Evolutionary conservation across 2,888 invertebrate species (phyloP).

Genomic region (Calameuta idolon): DNA sequence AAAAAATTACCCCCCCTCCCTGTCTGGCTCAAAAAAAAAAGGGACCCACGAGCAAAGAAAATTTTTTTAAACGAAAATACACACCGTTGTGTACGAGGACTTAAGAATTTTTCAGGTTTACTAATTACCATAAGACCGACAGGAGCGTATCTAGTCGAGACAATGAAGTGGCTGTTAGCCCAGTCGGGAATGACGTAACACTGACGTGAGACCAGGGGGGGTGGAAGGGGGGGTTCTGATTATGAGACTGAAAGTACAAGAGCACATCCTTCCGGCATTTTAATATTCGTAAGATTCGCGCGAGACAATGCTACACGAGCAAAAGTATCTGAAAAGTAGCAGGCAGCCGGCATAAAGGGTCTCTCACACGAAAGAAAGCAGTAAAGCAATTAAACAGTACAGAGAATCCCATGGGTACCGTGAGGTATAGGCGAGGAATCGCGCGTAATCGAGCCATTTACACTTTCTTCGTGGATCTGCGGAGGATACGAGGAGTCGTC

Average conservation of each 20-base stretch:
- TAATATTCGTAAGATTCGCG: constrained; percentile 32
- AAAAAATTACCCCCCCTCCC: no score
- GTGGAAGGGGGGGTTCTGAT: no score
- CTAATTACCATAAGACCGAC: no score
- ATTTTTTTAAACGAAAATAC: no score
- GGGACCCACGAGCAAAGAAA: no score
- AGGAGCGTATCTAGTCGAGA: neutral
- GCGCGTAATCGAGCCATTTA: constrained; percentile 28
- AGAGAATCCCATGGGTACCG: constrained; percentile 30
- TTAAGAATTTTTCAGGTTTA: no score
- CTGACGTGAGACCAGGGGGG: neutral
- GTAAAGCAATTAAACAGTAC: constrained; percentile 31
- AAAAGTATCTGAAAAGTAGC: neutral
- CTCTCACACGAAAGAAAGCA: constrained; percentile 11
- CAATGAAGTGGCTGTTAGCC: neutral
- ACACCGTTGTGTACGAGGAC: no score
- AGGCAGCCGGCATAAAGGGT: neutral
- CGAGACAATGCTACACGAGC: constrained; percentile 22
- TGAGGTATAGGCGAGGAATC: constrained; percentile 7
- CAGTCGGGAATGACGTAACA: constrained; percentile 25
- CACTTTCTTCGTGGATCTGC: constrained; percentile 21
- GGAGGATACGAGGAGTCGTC: constrained; percentile 5
- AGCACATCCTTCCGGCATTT: constrained; percentile 38
- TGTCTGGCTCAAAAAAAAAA: no score
- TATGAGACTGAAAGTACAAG: neutral